Evolutionary conservation across 2,797 vertebrate species (phyloP).

Genomic region (Danio jaintianensis): DNA sequence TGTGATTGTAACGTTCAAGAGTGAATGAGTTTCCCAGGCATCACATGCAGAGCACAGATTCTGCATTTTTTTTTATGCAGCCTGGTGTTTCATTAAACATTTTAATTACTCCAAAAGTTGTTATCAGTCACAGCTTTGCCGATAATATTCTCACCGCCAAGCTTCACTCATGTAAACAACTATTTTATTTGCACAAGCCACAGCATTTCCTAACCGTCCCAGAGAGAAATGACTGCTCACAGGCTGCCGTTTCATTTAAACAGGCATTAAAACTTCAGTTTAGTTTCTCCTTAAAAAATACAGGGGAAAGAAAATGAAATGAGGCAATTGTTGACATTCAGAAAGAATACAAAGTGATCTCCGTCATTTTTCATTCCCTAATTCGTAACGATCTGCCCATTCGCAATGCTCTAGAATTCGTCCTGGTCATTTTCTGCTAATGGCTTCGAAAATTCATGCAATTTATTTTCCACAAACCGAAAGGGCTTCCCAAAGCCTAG

Average conservation of each 20-base stretch:
- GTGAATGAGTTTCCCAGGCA: conserved; percentile 2
- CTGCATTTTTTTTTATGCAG: not conserved
- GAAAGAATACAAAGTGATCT: not conserved
- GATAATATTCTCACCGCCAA: not conserved
- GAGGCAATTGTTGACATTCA: not conserved
- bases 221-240: not conserved
- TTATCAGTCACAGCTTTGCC: conserved; percentile 28
- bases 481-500: not conserved
- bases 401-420: not conserved
- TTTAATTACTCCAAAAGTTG: conserved; percentile 24
- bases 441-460: conserved; percentile 12
- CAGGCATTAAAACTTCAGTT: not conserved
- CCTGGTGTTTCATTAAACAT: conserved; percentile 37
- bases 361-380: not conserved
- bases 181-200: conserved; percentile 8
- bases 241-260: not conserved
- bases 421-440: conserved; percentile 8
- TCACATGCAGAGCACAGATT: not conserved
- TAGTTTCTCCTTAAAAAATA: not conserved
- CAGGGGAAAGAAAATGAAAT: not conserved
- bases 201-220: not conserved
- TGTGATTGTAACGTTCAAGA: not conserved
- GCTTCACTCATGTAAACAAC: conserved; percentile 32
- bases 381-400: not conserved
- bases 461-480: conserved; percentile 4